These are phyloP conservation scores for Anoplophora glabripennis DNA, from an alignment of 1,140 invertebrate genomes.

Conservation along the genomic window DNA sequence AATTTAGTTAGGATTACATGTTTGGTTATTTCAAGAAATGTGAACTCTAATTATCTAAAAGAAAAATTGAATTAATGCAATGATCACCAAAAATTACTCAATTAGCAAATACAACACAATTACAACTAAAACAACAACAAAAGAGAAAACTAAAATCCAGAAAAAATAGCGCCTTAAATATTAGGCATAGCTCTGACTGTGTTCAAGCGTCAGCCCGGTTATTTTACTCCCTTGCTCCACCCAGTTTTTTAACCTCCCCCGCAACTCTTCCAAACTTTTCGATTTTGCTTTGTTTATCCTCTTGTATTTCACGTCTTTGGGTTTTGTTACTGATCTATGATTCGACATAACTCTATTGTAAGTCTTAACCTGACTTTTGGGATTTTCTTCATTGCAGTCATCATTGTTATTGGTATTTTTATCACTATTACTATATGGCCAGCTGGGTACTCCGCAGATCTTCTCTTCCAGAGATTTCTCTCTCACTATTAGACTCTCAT, in stretches of 20 bases:
- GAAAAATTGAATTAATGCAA: not conserved
- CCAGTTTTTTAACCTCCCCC: conserved; percentile 78
- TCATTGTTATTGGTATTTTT: conserved; percentile 9
- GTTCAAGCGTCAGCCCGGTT: conserved; percentile 40
- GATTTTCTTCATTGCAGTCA: conserved; percentile 31
- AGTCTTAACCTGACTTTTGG: conserved; percentile 60
- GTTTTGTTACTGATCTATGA: conserved; percentile 83
- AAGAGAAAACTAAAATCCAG: conserved; percentile 1
- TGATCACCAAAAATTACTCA: not conserved
- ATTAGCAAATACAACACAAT: not conserved
- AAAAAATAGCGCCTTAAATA: not conserved
- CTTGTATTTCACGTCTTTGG: conserved; percentile 87
- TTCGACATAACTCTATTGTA: conserved; percentile 88
- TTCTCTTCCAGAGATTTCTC: conserved; percentile 42
- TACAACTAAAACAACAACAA: conserved; percentile 12
- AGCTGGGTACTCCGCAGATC: conserved; percentile 43
- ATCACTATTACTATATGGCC: conserved; percentile 18
- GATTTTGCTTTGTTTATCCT: conserved; percentile 87
- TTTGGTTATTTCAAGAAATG: too few species aligned
- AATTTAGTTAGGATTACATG: too few species aligned
- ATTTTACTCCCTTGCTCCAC: conserved; percentile 73
- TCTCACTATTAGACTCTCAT: conserved; percentile 52
- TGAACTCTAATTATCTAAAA: too few species aligned
- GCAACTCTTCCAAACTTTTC: conserved; percentile 79
- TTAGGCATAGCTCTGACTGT: conserved; percentile 48